These are phyloP conservation scores for Dynastes maya DNA, from an alignment of 2,888 invertebrate genomes.

Conservation along the genomic window DNA sequence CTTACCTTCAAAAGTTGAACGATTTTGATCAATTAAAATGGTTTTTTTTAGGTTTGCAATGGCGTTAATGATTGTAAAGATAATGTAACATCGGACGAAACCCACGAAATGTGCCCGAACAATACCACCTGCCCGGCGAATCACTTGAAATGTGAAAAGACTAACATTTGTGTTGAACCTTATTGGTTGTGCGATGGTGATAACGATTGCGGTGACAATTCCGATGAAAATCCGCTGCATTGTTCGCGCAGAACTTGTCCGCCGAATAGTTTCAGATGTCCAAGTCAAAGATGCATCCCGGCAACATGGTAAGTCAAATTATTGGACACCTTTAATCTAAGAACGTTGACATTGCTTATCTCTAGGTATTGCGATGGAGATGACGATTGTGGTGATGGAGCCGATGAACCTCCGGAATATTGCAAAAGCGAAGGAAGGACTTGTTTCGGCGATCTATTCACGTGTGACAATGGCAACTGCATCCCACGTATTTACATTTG, in stretches of 20 bases:
- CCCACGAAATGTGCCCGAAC: constrained; percentile 87
- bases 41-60: constrained; percentile 74
- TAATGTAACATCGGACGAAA: constrained; percentile 92
- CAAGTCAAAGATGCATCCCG: constrained; percentile 94
- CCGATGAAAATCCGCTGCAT: constrained; percentile 91
- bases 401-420: constrained; percentile 94
- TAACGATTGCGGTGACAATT: constrained; percentile 96
- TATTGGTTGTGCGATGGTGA: constrained; percentile 99
- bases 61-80: constrained; percentile 96
- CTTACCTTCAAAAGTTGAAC: not conserved
- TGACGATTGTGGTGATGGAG: constrained; percentile 92
- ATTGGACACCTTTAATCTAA: not conserved
- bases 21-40: not conserved
- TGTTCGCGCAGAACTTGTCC: constrained; percentile 93
- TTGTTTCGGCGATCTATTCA: constrained; percentile 96
- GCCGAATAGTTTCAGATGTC: constrained; percentile 92
- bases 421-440: constrained; percentile 94
- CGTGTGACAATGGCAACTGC: constrained; percentile 97
- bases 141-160: constrained; percentile 93
- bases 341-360: not conserved
- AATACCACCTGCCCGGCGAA: constrained; percentile 92
- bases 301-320: constrained; percentile 81
- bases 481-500: constrained; percentile 96
- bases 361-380: constrained; percentile 92
- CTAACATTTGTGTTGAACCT: constrained; percentile 97